Evolutionary conservation across 2,888 invertebrate genomes (phyloP).

Genomic region (Sycophila texana): DNA sequence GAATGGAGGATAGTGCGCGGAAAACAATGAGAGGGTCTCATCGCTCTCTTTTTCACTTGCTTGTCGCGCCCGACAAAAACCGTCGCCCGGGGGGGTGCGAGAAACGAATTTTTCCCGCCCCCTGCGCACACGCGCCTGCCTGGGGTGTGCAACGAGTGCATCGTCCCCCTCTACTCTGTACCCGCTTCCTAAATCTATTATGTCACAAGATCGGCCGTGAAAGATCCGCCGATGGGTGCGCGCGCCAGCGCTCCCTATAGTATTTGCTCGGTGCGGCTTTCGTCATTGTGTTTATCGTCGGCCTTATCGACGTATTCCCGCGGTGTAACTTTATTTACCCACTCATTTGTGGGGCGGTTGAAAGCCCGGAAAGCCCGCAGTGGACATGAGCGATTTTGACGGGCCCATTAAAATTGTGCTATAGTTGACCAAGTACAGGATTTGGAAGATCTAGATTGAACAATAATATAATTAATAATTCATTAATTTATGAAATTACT

Average conservation of each 20-base stretch:
- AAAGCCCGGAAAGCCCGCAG: neutral
- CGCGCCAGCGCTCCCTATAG: neutral
- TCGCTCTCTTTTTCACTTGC: constrained; percentile 34
- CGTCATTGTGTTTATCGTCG: constrained; percentile 10
- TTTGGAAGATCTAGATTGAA: too few relatives aligned
- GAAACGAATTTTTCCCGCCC: constrained; percentile 31
- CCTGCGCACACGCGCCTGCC: neutral
- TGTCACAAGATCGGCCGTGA: constrained; percentile 59
- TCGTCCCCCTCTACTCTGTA: neutral
- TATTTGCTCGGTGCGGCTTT: neutral
- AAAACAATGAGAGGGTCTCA: neutral
- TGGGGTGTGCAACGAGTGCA: neutral
- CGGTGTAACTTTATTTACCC: constrained; percentile 19
- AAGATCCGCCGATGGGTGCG: constrained; percentile 54
- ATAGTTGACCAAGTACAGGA: neutral
- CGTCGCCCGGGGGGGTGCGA: constrained; percentile 14
- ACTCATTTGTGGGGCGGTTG: neutral
- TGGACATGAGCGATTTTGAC: neutral
- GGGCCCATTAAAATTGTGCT: neutral
- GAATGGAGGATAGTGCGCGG: neutral
- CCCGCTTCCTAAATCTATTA: constrained; percentile 59
- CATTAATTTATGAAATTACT: too few relatives aligned
- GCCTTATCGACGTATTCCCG: constrained; percentile 31
- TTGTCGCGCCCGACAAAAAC: neutral
- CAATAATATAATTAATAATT: too few relatives aligned